phyloP scores from a whole-genome alignment of 2,113 vertebrate species.

The Nothoprocta pentlandii region DNA sequence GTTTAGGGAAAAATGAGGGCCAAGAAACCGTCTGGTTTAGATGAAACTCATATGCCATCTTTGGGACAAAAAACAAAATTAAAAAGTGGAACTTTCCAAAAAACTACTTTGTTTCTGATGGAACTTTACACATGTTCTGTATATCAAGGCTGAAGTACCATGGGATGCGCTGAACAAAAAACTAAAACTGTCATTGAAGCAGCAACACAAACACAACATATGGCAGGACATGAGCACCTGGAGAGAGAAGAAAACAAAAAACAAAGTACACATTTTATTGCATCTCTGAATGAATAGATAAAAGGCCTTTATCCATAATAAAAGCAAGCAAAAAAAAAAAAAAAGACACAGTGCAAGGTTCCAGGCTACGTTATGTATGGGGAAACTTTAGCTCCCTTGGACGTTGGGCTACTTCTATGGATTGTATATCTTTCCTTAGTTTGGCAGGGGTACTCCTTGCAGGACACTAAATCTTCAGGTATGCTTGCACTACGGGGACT shows the following conservation, averaged over 20 bases:
- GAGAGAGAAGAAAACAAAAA: neutral
- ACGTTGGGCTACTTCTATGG: neutral
- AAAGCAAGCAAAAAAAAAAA: conserved; percentile 11
- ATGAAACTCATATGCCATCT: conserved; percentile 81
- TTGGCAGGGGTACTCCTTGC: neutral
- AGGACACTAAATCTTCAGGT: neutral
- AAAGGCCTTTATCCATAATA: conserved; percentile 3
- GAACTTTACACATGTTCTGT: conserved; percentile 62
- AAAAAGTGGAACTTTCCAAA: conserved; percentile 77
- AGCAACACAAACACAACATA: conserved; percentile 5
- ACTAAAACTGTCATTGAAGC: conserved; percentile 38
- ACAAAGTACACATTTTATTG: neutral
- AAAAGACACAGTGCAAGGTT: neutral
- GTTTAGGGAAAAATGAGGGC: conserved; percentile 83
- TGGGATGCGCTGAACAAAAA: conserved; percentile 58
- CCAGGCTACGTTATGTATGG: neutral
- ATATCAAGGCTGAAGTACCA: conserved; percentile 45
- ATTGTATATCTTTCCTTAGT: neutral
- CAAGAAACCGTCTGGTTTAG: conserved; percentile 81
- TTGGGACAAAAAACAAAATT: conserved; percentile 71
- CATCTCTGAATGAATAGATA: conserved; percentile 2
- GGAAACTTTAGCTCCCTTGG: neutral
- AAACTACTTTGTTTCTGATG: conserved; percentile 75
- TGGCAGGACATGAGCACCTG: neutral
- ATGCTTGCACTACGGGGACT: neutral